Base-by-base conservation (phyloP, 2,888 invertebrate species). In the Sesia apiformis region DNA sequence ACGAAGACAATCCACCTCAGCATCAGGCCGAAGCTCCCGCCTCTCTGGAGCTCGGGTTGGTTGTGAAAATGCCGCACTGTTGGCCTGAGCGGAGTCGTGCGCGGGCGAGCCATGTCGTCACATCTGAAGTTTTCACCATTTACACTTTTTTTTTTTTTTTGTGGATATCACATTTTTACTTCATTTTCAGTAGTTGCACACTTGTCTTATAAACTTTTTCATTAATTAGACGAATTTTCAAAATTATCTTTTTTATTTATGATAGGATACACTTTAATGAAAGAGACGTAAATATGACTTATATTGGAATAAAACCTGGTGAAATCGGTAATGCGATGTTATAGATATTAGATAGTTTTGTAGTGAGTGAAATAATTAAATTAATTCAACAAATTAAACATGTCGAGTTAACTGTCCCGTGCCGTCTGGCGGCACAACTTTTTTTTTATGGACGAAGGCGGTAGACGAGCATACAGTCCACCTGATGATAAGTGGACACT, bases 41-140 rank as follows among this genome's bases (percentile, higher is more conserved):
- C 75, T 41, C 78, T 65, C 72, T 76, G 84, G 67, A 88, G 70
- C 69, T 87, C 87, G 4, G 86, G 88, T 72, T 86, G 87, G 70
- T 87, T 87, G 74, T 88, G 88, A 69, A 87, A 87, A 63, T 87
- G 88, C 64, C 88, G 69, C 62, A 78, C 82, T 49, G 88, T 84
- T 60, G 88, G 85, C 68, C 75, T 69, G 62, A 66, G 71, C 62
- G 74, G 70, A 57, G 67, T 66, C 55, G 68, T 60, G 58, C 69
- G 68, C 57, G 72, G 72, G 54, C 76, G 72, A 60, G 77, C 81
- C 87, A 87, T 87, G 57, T 53, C 69, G 61, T 56, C 58, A 53
- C 61, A 50, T 38, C 38, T 38, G 38, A 38, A 46, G n/a, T 46
- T 46, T 8, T 46, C n/a, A 46, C 23, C 46, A 46, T 46, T 46